Evolutionary conservation across 2,113 vertebrate species (phyloP), one percentile per base, ranked within the genome.

Genomic region (Cyprinodon variegatus): DNA sequence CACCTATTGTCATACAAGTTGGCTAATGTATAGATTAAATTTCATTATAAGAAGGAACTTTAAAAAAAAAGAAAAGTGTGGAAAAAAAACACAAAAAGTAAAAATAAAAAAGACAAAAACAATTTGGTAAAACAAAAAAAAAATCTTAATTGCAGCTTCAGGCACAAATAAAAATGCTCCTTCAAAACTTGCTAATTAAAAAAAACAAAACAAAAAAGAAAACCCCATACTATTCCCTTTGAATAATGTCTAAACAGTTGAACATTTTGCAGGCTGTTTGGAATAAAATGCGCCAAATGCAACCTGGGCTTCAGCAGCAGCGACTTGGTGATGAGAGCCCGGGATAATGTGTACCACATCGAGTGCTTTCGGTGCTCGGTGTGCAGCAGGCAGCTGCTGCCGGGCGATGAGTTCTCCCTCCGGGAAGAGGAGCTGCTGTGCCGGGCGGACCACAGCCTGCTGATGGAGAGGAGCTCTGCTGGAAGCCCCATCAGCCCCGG

Each of bases 351-450:
- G 75, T 99, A 98, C 88, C 97, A 98, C 94, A 94, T 97, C 81
- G 96, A 97, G 87, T 99, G 97, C 88, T 99, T 99, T 89, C 95
- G 97, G 79, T 99, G 98, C 90, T 95, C 96, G 3, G 95, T 96
- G 87, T 99, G 98, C 93, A 95, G 96, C 93, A 92, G 96, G 45
- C 97, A 97, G 89, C 95, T 99, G 70, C 93, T 98, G 76, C 97
- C 97, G 5, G 98, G 98, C 1, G 97, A 99, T 74, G 96, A 98
- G 91, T 99, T 98, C 93, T 96, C 96, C 62, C 91, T 99, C 80
- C 94, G 95, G 89, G 96, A 98, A 57, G 96, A 96, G 53, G 95
- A 96, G 84, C 93, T 97, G 78, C 94, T 97, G 60, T 98, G 97
- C 92, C 94, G 95, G 64, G 95, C 95, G 4, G 97, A 98, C 86